Evolutionary conservation across 2,113 vertebrate genomes (phyloP), one percentile per base, ranked within the genome.

Genomic region (Ranitomeya imitator): DNA sequence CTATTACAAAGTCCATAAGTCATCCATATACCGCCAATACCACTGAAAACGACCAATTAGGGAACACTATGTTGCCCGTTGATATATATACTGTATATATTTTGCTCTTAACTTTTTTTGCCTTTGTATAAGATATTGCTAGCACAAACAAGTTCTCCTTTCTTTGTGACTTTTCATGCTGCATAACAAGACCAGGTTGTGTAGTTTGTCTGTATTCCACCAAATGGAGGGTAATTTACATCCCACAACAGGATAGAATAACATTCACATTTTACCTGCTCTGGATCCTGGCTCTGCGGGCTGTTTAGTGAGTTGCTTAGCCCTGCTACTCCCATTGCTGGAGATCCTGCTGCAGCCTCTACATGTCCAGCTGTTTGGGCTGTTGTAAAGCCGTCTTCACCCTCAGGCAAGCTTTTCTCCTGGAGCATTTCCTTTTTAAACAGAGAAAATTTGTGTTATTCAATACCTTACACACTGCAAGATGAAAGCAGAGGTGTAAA

Each of bases 401-500:
- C 95, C 93, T 97, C 97, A 91, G 96, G 94, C 93, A 97, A 95
- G 93, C 95, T 95, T 93, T 98, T 99, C 91, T 99, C 98, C 94
- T 99, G 98, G 93, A 99, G 97, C 98, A 99, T 99, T 94, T 97
- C 97, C 96, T 98, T 93, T 60, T 85, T 12, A 71, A 88, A 84
- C 19, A 83, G 16, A 84, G n/a, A 37, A 54, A 79, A 45, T 26
- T 73, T 19, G 21, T 31, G 51, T 86, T 69, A 81, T 79, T 81
- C 51, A 51, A 51, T 45, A 51, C 23, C 51, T 15, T 59, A 7
- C 16, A 59, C n/a, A 21, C 65, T 73, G 21, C 19, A 63, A 84
- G 61, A 63, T 79, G 13, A 79, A 78, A 67, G 45, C 23, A 51
- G 59, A 31, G 74, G n/a, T 67, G 45, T 69, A 54, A 86, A 79